Base-by-base conservation (phyloP, 2,797 vertebrate genomes). In the Neopelma chrysocephalum region DNA sequence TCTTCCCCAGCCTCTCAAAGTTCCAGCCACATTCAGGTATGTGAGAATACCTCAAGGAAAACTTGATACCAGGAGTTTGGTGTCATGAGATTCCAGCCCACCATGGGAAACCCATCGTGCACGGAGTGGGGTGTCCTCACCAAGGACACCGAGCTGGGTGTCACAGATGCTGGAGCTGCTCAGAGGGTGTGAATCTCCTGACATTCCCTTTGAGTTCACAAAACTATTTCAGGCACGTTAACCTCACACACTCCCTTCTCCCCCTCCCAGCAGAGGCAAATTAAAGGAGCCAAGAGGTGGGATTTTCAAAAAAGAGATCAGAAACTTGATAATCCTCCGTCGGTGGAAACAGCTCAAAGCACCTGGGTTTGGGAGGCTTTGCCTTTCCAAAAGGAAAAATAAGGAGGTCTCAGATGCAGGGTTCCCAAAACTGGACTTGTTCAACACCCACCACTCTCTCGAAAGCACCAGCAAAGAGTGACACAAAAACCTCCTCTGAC, bases 151-250 rank as follows among this genome's bases (percentile, higher is more conserved):
- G 32, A 53, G 80, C 57, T 34, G 72, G 51, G 7, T 10, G 17
- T 10, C 34, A 10, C 5, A 38, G 79, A 19, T 0, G 79, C 42
- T 57, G 92, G 69, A 82, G 25, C 42, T 43, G 83, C 83, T 70
- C 34, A 1, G 50, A 79, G 92, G 92, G 61, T 26, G 78, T 80
- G 89, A 88, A 83, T n/a, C 45, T 78, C 82, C 16, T 23, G 29
- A 6, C 60, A 4, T 60, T 53, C 81, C 50, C 71, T 40, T 57
- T 14, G 29, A 70, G 64, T 12, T 61, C 71, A 50, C 91, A 61
- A 17, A 96, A 96, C 27, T 95, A 97, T 96, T 91, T 19, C 91
- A 95, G 87, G 92, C 82, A 96, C 2, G 82, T 72, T 29, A 51
- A 90, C 88, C 90, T 95, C 94, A 93, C 53, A 70, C 91, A 71